Base-by-base conservation (phyloP, 2,888 invertebrate genomes). In the Agonopterix heracliana region DNA sequence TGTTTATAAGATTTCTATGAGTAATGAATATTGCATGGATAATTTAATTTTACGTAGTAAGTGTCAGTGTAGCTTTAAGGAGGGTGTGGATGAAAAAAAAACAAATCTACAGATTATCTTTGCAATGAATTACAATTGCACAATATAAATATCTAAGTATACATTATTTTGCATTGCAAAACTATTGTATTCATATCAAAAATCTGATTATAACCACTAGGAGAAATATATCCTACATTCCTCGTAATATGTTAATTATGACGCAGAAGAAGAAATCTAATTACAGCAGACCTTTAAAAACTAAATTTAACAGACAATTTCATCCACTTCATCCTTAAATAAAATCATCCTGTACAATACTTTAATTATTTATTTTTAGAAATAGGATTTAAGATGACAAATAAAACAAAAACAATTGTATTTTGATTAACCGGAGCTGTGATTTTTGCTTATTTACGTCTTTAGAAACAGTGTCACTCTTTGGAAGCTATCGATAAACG, bases 351-450 rank as follows among this genome's bases (percentile, higher is more conserved):
- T 84, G 84, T 85, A 85, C 81, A 80, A 79, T 84, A 80, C 72
- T 81, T 70, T 76, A 71, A 81, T 85, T 87, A 86, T 87, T 88
- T 87, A 87, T 87, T 85, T 79, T 75, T 81, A 86, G 76, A 73
- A 63, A 80, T 73, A 76, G 74, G 63, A 68, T 68, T 26, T 84
- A 85, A 81, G 80, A 65, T 63, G 77, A 80, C 74, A 71, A 76
- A 78, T 68, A 72, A 80, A 81, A 80, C 78, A 79, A 81, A 86
- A 82, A 71, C 63, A 73, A 80, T 79, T 79, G 78, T 80, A 83
- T 79, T 80, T 86, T 86, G 84, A 85, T 78, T 81, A 86, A 84
- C 84, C 81, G 83, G 87, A 87, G 88, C 88, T 88, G 88, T 88
- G 88, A 88, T 88, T 88, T 84, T 86, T 85, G 81, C 80, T 82